Percentiles rank a stretch among this genome's conserved stretches.
Conservation (phyloP, 1,140 invertebrate species). For the Arion vulgaris region DNA sequence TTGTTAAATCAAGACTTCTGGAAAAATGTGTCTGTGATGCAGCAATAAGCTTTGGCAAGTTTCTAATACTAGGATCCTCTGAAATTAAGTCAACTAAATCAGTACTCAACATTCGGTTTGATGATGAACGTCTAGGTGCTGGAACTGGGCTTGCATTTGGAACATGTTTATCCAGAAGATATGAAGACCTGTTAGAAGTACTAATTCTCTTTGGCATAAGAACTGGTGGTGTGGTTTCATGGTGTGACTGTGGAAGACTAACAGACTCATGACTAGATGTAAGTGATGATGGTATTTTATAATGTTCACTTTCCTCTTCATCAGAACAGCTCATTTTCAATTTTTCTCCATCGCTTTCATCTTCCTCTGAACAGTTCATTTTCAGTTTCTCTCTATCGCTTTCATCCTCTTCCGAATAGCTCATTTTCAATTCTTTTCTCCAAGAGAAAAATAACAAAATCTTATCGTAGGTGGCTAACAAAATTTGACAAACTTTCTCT, state of each 20-base stretch:
- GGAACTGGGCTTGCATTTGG: neutral
- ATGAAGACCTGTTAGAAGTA: neutral
- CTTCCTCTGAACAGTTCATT: neutral
- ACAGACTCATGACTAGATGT: neutral
- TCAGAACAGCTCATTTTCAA: neutral
- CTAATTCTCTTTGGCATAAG: neutral
- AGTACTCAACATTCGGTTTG: neutral
- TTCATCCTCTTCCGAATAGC: neutral
- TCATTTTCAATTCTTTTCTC: neutral
- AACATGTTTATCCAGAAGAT: neutral
- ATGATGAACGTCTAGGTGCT: slow-evolving; percentile 1
- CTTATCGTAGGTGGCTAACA: no score
- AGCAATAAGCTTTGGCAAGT: neutral
- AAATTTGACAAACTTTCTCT: no score
- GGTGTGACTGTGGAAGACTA: neutral
- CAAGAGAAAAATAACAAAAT: no score
- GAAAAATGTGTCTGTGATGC: neutral
- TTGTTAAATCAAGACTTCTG: neutral
- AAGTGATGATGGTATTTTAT: neutral
- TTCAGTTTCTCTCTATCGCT: no score
- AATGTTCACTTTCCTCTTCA: neutral
- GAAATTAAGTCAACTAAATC: neutral
- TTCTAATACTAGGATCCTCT: neutral
- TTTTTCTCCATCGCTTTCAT: neutral
- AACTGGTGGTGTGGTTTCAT: neutral